A percentile compares a stretch with the other conserved stretches of the same genome.
phyloP scores from a whole-genome alignment of 2,113 vertebrate species.

The Peromyscus polionotus region DNA sequence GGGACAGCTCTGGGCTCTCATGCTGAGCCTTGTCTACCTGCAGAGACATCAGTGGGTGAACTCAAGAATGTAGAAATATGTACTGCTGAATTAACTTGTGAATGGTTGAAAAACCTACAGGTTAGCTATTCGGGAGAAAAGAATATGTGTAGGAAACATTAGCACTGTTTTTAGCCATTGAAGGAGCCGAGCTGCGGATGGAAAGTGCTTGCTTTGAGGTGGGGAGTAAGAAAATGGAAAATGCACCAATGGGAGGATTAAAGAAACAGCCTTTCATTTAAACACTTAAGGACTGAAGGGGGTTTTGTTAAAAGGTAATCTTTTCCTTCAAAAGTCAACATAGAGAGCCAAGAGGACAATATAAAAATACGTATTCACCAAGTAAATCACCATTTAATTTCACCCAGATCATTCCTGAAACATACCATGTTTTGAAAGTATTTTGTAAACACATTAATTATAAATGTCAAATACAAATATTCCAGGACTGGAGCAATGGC shows the following conservation, averaged over 20 bases:
- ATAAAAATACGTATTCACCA: background rate
- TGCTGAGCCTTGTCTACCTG: too few relatives aligned
- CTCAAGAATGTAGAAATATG: background rate
- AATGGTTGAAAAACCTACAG: background rate
- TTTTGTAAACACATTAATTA: background rate
- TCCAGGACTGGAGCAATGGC: background rate
- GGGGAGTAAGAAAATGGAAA: background rate
- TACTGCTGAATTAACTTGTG: background rate
- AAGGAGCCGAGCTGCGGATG: background rate
- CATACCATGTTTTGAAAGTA: background rate
- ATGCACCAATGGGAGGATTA: background rate
- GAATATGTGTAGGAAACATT: background rate
- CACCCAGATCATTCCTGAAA: background rate
- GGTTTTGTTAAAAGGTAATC: background rate
- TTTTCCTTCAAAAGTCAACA: background rate
- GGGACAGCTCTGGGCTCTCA: background rate
- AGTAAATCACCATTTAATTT: background rate
- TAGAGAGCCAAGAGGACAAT: background rate
- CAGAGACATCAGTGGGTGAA: background rate
- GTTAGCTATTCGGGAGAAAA: background rate
- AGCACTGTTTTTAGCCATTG: background rate
- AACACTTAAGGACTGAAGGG: background rate
- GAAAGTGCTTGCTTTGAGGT: background rate
- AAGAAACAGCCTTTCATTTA: background rate
- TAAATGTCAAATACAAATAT: constrained; percentile 26